Base-by-base conservation (phyloP, 2,888 invertebrate genomes). In the Temnothorax unifasciatus region DNA sequence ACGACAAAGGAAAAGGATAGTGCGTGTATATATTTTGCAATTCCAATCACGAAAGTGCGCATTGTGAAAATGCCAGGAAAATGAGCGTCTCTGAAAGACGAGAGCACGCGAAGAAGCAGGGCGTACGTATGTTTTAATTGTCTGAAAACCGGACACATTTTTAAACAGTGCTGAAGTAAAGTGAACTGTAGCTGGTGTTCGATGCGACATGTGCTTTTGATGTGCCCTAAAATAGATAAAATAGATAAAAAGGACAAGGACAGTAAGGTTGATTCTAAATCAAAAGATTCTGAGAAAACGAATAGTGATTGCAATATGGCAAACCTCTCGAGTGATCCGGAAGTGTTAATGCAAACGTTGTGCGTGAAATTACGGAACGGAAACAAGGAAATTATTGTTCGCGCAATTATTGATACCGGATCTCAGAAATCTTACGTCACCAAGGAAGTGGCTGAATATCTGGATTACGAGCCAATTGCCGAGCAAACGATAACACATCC, bases 1-100 rank as follows among this genome's bases (percentile, higher is more conserved):
- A 52, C 52, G 5, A 21, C n/a, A 9, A 52, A 52, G 3, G n/a
- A 52, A 9, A 52, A 52, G 3, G n/a, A 52, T 8, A 52, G 52
- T 52, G n/a, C 52, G 52, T 52, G 52, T 52, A n/a, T 52, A n/a
- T 52, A 52, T 52, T 52, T 9, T 52, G n/a, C n/a, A 52, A n/a
- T n/a, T 52, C n/a, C 5, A 3, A n/a, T 0, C 52, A 52, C 5
- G 52, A 52, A 9, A 52, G n/a, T n/a, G 8, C 52, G n/a, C 52
- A 9, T n/a, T 52, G 52, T 9, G 52, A 52, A n/a, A 52, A n/a
- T 3, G 52, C 52, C 0, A 52, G 5, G 3, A 52, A 52, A 52
- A n/a, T 52, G 52, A 52, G 52, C 52, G 2, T 52, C 8, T n/a
- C 18, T n/a, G n/a, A 52, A 52, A 52, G 52, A n/a, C 52, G 52